Evolutionary conservation across 2,888 invertebrate genomes (phyloP), one percentile per base, ranked within the genome.

Genomic region (Patella caerulea): DNA sequence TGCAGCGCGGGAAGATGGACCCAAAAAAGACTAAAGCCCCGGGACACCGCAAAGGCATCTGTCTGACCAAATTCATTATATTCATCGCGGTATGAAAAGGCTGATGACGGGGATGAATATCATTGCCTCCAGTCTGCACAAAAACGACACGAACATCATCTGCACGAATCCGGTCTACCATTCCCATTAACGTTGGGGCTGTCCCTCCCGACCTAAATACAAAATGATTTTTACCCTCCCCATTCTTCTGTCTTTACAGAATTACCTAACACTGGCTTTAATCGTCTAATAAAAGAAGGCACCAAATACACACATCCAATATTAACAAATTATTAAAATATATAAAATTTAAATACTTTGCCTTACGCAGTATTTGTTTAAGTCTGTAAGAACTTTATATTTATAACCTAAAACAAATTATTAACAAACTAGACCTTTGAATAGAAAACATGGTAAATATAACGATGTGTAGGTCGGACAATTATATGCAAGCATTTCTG

Each of bases 291-390:
- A 2, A 59, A 59, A n/a, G 59, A 59, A 59, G 15, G n/a, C n/a
- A n/a, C 59, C 59, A 59, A 59, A 59, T n/a, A 59, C 59, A 59
- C 59, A 59, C 59, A 59, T 59, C 59, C 34, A n/a, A 34, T 34
- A 34, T n/a, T 29, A 29, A 29, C 2, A 29, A 29, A 29, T 29
- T 29, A 29, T 4, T 34, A 34, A 34, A 34, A 34, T n/a, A n/a
- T n/a, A 34, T 34, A 34, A 34, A 2, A 34, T 34, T 3, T 34
- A 34, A 34, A 34, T 29, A 29, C 29, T 29, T 29, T 29, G 29
- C 29, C 29, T 34, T 34, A 34, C 34, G n/a, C 34, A 34, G 34
- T 34, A n/a, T n/a, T n/a, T n/a, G 34, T 34, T 34, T 34, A 34
- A 34, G 34, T 3, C 34, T 34, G 34, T 34, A 34, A 34, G 2